Evolutionary conservation across 2,113 vertebrate species (phyloP).

Genomic region (Channa maculata): DNA sequence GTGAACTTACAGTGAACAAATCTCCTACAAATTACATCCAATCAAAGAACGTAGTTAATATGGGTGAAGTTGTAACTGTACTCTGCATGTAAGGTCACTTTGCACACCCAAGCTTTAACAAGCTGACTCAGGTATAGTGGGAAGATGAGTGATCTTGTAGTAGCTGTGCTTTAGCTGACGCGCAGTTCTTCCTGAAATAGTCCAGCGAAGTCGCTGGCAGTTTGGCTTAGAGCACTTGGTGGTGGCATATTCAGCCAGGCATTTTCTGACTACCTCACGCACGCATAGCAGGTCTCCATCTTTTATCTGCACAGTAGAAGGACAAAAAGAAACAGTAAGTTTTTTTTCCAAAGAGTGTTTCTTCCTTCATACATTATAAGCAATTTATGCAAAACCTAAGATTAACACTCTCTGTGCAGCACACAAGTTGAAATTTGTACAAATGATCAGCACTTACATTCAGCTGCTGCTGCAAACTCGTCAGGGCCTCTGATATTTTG

Average conservation of each 20-base stretch:
- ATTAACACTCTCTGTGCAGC: background rate
- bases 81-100: slow-evolving; percentile 30
- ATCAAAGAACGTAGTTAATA: background rate
- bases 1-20: slow-evolving; percentile 37
- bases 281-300: slow-evolving; percentile 89
- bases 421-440: background rate
- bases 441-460: slow-evolving; percentile 79
- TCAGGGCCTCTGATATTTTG: slow-evolving; percentile 84
- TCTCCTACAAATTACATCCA: slow-evolving; percentile 12
- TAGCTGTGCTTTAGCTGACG: slow-evolving; percentile 94
- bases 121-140: slow-evolving; percentile 93
- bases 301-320: slow-evolving; percentile 82
- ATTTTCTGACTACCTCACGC: slow-evolving; percentile 92
- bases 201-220: slow-evolving; percentile 93
- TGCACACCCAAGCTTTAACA: slow-evolving; percentile 64
- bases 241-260: slow-evolving; percentile 92
- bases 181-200: slow-evolving; percentile 94
- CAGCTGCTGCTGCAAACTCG: slow-evolving; percentile 86
- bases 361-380: too few species aligned
- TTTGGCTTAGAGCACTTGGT: slow-evolving; percentile 92
- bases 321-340: background rate
- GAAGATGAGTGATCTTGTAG: slow-evolving; percentile 94
- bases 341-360: too few species aligned
- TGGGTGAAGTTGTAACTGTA: slow-evolving; percentile 9
- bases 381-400: too few species aligned